Evolutionary conservation across 2,888 invertebrate species (phyloP).

Genomic region (Scaptomyza flava): DNA sequence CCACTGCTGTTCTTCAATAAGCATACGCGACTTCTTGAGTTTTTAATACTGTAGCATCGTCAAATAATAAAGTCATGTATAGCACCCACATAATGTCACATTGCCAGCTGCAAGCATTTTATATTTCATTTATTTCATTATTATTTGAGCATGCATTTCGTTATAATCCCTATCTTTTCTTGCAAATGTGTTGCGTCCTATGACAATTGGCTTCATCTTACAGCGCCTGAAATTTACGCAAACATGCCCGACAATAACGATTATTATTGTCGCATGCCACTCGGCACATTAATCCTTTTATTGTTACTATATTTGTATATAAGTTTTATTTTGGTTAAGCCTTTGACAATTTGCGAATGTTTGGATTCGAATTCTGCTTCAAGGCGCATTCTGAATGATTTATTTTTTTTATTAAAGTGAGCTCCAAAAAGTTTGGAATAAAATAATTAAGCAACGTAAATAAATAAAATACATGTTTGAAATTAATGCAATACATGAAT

Average conservation of each 20-base stretch:
- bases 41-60: slow-evolving; percentile 17
- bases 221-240: slow-evolving; percentile 49
- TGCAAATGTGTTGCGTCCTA: slow-evolving; percentile 5
- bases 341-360: slow-evolving; percentile 38
- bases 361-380: neutral
- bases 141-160: slow-evolving; percentile 3
- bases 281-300: slow-evolving; percentile 27
- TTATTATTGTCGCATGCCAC: slow-evolving; percentile 47
- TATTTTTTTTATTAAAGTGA: neutral
- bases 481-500: too few relatives aligned
- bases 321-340: slow-evolving; percentile 26
- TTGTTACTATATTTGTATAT: slow-evolving; percentile 38
- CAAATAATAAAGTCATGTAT: slow-evolving; percentile 27
- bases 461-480: too few relatives aligned
- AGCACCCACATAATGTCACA: slow-evolving; percentile 60
- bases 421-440: neutral
- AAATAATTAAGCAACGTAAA: neutral
- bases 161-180: slow-evolving; percentile 49
- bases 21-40: slow-evolving; percentile 51
- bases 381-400: slow-evolving; percentile 1
- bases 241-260: slow-evolving; percentile 57
- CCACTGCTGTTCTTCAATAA: slow-evolving; percentile 43
- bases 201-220: slow-evolving; percentile 42
- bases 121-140: neutral
- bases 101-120: slow-evolving; percentile 39